These are phyloP conservation scores for Parnassius glacialis DNA, from an alignment of 2,888 invertebrate species.

Conservation along the genomic window DNA sequence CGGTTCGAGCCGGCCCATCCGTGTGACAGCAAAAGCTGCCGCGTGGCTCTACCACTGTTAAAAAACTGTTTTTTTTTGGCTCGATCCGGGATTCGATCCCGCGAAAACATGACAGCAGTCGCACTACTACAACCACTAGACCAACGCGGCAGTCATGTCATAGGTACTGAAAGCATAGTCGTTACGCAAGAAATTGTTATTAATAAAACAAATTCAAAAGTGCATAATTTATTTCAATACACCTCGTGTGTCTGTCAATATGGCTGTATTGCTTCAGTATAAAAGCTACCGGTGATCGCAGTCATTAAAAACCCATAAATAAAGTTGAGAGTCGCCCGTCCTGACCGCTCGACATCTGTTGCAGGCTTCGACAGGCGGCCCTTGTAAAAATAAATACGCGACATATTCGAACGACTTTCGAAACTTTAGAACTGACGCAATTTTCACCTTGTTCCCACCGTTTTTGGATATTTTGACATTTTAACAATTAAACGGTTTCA, in stretches of 20 bases:
- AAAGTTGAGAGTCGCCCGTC: conserved; percentile 46
- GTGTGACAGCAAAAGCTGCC: too few species aligned
- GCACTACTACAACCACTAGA: too few species aligned
- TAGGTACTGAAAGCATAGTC: background rate
- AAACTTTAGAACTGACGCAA: conserved; percentile 32
- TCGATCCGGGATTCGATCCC: too few species aligned
- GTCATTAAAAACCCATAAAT: conserved; percentile 77
- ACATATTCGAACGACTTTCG: conserved; percentile 26
- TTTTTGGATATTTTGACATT: conserved; percentile 24
- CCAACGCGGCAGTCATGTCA: too few species aligned
- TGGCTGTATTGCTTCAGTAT: conserved; percentile 29
- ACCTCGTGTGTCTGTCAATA: conserved; percentile 27
- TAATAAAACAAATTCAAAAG: conserved; percentile 5
- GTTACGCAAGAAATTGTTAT: conserved; percentile 1
- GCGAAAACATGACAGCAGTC: too few species aligned
- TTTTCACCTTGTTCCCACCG: conserved; percentile 21
- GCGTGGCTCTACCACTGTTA: too few species aligned
- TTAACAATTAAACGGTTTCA: conserved; percentile 21
- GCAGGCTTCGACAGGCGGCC: conserved; percentile 48
- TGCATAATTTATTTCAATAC: conserved; percentile 11
- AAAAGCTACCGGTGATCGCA: conserved; percentile 28
- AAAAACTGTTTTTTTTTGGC: too few species aligned
- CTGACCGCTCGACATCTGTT: conserved; percentile 63
- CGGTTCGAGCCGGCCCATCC: too few species aligned
- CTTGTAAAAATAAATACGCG: conserved; percentile 52